Evolutionary conservation across 2,888 invertebrate species (phyloP).

Genomic region (Terebella lapidaria): DNA sequence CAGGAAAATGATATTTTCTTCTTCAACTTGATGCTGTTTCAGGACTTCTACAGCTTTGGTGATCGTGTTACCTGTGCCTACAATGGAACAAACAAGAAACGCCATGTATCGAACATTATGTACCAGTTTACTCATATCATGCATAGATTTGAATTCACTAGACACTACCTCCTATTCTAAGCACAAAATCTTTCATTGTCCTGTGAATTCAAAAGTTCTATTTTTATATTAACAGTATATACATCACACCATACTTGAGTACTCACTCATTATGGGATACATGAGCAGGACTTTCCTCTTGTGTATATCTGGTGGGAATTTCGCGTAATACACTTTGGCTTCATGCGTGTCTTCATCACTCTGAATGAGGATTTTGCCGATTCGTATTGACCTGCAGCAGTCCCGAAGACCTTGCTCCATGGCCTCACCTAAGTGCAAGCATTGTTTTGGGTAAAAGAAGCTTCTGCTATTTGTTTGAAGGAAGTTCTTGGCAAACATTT

Average conservation of each 20-base stretch:
- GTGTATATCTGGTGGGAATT: constrained; percentile 93
- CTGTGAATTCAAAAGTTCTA: no score
- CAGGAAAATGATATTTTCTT: constrained; percentile 91
- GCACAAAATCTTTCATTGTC: no score
- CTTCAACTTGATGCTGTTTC: constrained; percentile 87
- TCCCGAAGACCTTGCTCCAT: constrained; percentile 82
- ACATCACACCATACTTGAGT: no score
- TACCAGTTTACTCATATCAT: no score
- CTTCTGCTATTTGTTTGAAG: no score
- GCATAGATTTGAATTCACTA: no score
- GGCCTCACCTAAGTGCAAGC: constrained; percentile 64
- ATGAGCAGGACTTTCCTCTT: constrained; percentile 83
- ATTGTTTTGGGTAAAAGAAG: no score
- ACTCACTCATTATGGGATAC: constrained; percentile 95
- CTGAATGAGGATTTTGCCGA: constrained; percentile 96
- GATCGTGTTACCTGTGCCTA: constrained; percentile 90
- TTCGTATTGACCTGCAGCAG: constrained; percentile 95
- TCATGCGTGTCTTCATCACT: constrained; percentile 94
- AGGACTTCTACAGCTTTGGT: constrained; percentile 88
- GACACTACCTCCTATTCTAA: no score
- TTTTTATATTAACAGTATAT: no score
- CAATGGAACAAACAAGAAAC: no score
- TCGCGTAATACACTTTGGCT: constrained; percentile 90
- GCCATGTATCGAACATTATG: no score
- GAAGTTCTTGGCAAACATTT: no score